Percentiles rank a stretch among this genome's conserved stretches.
These are phyloP conservation scores for Drosophila leontia DNA, from an alignment of 1,140 invertebrate species.

Conservation along the genomic window DNA sequence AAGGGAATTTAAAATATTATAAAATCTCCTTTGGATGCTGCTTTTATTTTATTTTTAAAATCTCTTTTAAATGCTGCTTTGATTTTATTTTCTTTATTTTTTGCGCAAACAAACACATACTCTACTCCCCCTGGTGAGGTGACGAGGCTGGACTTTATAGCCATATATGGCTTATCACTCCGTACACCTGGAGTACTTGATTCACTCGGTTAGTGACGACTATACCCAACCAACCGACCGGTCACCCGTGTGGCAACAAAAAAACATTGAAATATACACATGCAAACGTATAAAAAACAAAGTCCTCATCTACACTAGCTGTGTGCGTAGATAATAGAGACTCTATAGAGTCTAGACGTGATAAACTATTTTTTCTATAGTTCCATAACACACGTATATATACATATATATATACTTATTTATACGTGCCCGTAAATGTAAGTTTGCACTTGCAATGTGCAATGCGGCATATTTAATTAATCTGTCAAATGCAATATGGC, in stretches of 20 bases:
- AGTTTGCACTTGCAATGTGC: slow-evolving; percentile 19
- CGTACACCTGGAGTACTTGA: slow-evolving; percentile 24
- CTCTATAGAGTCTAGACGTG: slow-evolving; percentile 65
- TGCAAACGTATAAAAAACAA: slow-evolving; percentile 19
- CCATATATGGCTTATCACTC: slow-evolving; percentile 22
- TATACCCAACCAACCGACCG: not conserved
- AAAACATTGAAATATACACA: slow-evolving; percentile 22
- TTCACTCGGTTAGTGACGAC: slow-evolving; percentile 16
- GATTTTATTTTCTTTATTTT: not conserved
- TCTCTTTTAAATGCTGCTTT: not conserved
- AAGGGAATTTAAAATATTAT: not conserved
- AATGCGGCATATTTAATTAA: slow-evolving; percentile 31
- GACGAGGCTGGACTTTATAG: slow-evolving; percentile 5
- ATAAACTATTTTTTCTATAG: slow-evolving; percentile 67
- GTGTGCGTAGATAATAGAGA: slow-evolving; percentile 58
- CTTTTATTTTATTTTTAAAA: not conserved
- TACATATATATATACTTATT: not conserved
- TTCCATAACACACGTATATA: not conserved
- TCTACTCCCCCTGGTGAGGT: not conserved
- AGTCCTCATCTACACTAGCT: not conserved
- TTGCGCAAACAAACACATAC: not conserved
- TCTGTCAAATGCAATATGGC: slow-evolving; percentile 5
- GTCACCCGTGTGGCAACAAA: slow-evolving; percentile 5
- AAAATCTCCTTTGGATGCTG: not conserved
- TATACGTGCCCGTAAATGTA: slow-evolving; percentile 22